Base-by-base conservation (phyloP, 2,113 vertebrate genomes). In the Edolisoma coerulescens region DNA sequence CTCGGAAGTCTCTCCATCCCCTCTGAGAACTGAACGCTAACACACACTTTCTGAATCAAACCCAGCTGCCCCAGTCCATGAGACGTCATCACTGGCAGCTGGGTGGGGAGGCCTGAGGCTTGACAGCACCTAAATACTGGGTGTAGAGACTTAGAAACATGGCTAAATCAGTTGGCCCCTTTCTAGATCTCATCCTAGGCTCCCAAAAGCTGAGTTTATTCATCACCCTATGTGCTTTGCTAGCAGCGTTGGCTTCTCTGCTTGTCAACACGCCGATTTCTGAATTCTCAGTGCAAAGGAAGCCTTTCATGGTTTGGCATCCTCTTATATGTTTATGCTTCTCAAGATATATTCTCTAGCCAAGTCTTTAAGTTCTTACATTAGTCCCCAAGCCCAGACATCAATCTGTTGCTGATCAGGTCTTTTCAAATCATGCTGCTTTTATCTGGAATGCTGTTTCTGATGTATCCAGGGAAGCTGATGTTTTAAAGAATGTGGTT, bases 331-430 rank as follows among this genome's bases (percentile, higher is more conserved):
- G 90, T 96, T 97, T 97, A 85, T 93, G 91, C 93, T 92, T 89
- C 96, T 96, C 92, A 75, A 96, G 92, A 94, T 93, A 94, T 26
- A 90, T 95, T 95, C 64, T 93, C 91, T 61, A 93, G 96, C 93
- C 96, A 97, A 97, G 82, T 92, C 89, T 97, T 95, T 92, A 96
- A 92, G 91, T 95, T 94, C 95, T 93, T 96, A 92, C 93, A 86
- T 88, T 95, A 95, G 93, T 94, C 89, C 95, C 65, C 88, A 95
- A 96, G 91, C 93, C 90, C 95, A 97, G 93, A 95, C 92, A 94
- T 73, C 96, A 96, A 93, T 96, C 95, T 96, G 92, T 96, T 95
- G 88, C 96, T 96, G 96, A 96, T 96, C 96, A 96, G 96, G 96
- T 94, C 96, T 96, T 84, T 96, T 97, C 91, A 94, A 77, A 94